A percentile compares a stretch with the other conserved stretches of the same genome.
Evolutionary conservation across 2,797 vertebrate species (phyloP).

Genomic region (Rhynchotus rufescens): DNA sequence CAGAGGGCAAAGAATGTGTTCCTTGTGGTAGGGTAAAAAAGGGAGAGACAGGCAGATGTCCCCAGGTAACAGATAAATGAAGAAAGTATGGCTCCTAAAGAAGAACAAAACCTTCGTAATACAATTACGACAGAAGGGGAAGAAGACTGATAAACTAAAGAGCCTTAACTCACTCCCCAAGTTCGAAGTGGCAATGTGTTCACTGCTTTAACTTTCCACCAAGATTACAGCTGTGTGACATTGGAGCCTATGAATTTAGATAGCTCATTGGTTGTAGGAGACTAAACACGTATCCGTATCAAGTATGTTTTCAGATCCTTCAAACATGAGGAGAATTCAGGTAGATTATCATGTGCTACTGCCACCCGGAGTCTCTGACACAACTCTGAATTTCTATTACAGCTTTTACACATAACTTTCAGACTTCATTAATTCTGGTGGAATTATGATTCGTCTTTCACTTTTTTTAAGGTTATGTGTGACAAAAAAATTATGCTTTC

Average conservation of each 20-base stretch:
- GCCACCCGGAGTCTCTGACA: slow-evolving; percentile 56
- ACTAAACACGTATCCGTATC: slow-evolving; percentile 77
- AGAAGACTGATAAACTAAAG: slow-evolving; percentile 66
- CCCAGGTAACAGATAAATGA: slow-evolving; percentile 36
- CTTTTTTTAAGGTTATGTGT: slow-evolving; percentile 71
- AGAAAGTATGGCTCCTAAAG: slow-evolving; percentile 38
- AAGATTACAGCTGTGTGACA: slow-evolving; percentile 81
- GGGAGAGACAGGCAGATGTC: slow-evolving; percentile 7
- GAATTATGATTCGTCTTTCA: slow-evolving; percentile 77
- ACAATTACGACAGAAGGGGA: slow-evolving; percentile 52
- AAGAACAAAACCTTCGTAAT: slow-evolving; percentile 69
- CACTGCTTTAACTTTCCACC: slow-evolving; percentile 78
- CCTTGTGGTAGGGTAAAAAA: not conserved
- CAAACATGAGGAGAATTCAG: slow-evolving; percentile 79
- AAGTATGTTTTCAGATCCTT: slow-evolving; percentile 77
- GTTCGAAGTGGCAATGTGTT: slow-evolving; percentile 73
- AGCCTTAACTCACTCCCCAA: slow-evolving; percentile 62
- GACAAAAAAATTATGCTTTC: slow-evolving; percentile 80
- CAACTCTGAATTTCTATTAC: slow-evolving; percentile 78
- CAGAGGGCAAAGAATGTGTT: slow-evolving; percentile 12
- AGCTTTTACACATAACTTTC: slow-evolving; percentile 76
- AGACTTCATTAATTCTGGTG: slow-evolving; percentile 80
- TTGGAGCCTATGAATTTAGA: slow-evolving; percentile 85
- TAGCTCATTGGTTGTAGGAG: slow-evolving; percentile 87
- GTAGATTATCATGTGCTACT: slow-evolving; percentile 62